These are phyloP conservation scores for Nycteola revayana DNA, from an alignment of 2,888 invertebrate genomes.

Conservation along the genomic window DNA sequence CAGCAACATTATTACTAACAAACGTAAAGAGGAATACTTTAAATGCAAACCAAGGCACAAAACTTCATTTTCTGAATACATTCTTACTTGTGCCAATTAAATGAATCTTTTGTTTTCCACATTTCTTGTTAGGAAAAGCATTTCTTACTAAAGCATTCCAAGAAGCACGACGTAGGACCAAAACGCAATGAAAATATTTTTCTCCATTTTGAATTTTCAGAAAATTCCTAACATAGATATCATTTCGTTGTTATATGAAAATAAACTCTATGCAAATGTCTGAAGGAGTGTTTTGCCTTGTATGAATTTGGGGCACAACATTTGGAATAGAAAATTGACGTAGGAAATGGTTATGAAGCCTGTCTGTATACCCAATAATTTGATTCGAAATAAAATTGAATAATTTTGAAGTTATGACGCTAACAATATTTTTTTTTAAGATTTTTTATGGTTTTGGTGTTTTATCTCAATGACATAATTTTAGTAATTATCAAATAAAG, in stretches of 20 bases:
- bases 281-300: conserved; percentile 15
- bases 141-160: conserved; percentile 29
- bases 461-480: too few species aligned
- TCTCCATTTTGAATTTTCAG: conserved; percentile 17
- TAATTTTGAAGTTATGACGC: too few species aligned
- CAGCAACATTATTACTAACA: neutral
- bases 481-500: too few species aligned
- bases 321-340: conserved; percentile 6
- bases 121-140: conserved; percentile 25
- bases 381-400: too few species aligned
- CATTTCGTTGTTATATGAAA: conserved; percentile 13
- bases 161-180: conserved; percentile 11
- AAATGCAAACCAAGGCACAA: conserved; percentile 11
- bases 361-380: neutral
- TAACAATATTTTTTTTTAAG: too few species aligned
- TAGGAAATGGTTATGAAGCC: conserved; percentile 4
- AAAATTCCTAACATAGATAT: conserved; percentile 6
- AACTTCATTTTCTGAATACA: conserved; percentile 16
- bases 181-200: conserved; percentile 32
- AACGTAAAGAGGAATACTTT: conserved; percentile 9
- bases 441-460: too few species aligned
- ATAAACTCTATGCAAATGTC: conserved; percentile 16
- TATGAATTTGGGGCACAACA: too few species aligned
- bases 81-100: conserved; percentile 25
- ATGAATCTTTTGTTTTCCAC: conserved; percentile 23